Percentiles rank a stretch among this genome's conserved stretches.
Evolutionary conservation across 2,888 invertebrate genomes (phyloP).

Genomic region (Tetragonula carbonaria): DNA sequence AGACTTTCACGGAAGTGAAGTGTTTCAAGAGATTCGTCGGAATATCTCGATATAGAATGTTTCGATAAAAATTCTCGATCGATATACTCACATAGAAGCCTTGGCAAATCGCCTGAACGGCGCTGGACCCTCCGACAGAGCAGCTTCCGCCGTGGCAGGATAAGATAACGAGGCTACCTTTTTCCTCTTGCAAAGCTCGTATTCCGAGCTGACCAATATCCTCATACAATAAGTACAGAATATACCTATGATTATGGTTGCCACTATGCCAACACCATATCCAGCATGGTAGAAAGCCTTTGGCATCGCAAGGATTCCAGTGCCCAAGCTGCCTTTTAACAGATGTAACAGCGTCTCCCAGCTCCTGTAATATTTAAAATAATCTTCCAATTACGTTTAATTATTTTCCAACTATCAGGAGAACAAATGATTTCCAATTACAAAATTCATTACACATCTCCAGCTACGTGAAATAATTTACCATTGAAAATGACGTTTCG

Average conservation of each 20-base stretch:
- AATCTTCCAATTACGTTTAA: not conserved
- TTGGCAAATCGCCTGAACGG: constrained; percentile 84
- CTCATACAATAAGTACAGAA: constrained; percentile 98
- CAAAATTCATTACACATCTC: too few relatives aligned
- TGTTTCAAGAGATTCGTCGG: not conserved
- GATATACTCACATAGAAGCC: constrained; percentile 55
- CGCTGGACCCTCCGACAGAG: constrained; percentile 91
- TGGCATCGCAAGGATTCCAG: constrained; percentile 96
- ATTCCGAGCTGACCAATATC: constrained; percentile 90
- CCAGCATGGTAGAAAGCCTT: constrained; percentile 94
- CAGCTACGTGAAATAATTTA: too few relatives aligned
- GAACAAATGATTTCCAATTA: too few relatives aligned
- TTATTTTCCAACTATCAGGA: too few relatives aligned
- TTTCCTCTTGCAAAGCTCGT: constrained; percentile 84
- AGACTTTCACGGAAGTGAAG: not conserved
- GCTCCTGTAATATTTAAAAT: constrained; percentile 86
- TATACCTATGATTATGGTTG: constrained; percentile 93
- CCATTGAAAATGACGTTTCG: too few relatives aligned
- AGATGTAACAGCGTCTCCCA: constrained; percentile 93
- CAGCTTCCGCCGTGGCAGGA: constrained; percentile 92
- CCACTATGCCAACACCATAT: constrained; percentile 91
- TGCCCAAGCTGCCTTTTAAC: constrained; percentile 95
- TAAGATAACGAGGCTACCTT: constrained; percentile 89
- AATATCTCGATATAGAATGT: not conserved
- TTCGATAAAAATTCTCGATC: not conserved